A percentile compares a stretch with the other conserved stretches of the same genome.
Conservation (phyloP, 2,113 vertebrate species). For the Percopsis transmontana region DNA sequence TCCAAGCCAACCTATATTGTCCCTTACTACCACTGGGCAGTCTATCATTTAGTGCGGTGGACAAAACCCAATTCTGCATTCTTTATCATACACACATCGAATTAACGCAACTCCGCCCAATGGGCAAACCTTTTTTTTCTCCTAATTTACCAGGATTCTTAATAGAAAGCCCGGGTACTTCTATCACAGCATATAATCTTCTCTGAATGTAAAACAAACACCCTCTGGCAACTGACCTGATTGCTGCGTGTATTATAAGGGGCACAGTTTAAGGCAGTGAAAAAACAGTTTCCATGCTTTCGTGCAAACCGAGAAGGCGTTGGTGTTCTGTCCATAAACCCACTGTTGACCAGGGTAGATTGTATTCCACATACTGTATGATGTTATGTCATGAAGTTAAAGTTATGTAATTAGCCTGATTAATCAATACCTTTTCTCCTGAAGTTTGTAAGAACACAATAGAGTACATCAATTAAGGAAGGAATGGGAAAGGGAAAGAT, state of each 20-base stretch:
- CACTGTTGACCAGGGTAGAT: too few relatives aligned
- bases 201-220: conserved; percentile 20
- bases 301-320: too few relatives aligned
- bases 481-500: too few relatives aligned
- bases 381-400: neutral
- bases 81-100: conserved; percentile 50
- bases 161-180: conserved; percentile 51
- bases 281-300: conserved; percentile 15
- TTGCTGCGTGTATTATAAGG: conserved; percentile 18
- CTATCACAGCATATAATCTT: conserved; percentile 37
- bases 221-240: conserved; percentile 31
- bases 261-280: conserved; percentile 8
- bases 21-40: conserved; percentile 51
- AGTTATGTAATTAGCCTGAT: conserved; percentile 43
- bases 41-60: conserved; percentile 63
- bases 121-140: conserved; percentile 48
- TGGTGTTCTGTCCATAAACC: too few relatives aligned
- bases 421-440: conserved; percentile 41
- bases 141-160: conserved; percentile 62
- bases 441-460: too few relatives aligned
- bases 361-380: too few relatives aligned
- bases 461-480: too few relatives aligned
- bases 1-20: conserved; percentile 52
- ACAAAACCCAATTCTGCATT: conserved; percentile 59
- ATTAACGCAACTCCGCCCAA: conserved; percentile 55